These are phyloP conservation scores for Halocynthia aurantium DNA, from an alignment of 23 tunicate genomes.

Conservation along the genomic window DNA sequence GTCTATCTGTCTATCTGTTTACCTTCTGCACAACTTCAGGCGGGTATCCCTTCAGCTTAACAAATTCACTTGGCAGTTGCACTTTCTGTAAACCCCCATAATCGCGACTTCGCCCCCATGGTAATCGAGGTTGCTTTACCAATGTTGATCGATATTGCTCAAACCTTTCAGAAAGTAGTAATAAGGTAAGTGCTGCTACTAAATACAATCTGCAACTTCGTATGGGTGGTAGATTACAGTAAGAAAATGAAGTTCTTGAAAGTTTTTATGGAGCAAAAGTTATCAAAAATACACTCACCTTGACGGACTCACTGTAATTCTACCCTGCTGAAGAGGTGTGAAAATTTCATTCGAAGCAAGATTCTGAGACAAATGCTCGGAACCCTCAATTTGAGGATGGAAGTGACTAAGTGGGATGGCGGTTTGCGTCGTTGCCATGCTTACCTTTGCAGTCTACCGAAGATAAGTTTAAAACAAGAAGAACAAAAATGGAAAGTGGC, in stretches of 20 bases:
- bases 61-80: slow-evolving; percentile 70
- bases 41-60: slow-evolving; percentile 58
- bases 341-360: slow-evolving; percentile 72
- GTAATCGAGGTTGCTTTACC: slow-evolving; percentile 60
- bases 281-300: slow-evolving; percentile 34
- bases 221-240: neutral
- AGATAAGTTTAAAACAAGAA: too few species aligned
- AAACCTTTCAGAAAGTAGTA: slow-evolving; percentile 20
- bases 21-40: slow-evolving; percentile 92
- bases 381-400: slow-evolving; percentile 57
- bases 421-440: slow-evolving; percentile 68
- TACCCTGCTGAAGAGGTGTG: slow-evolving; percentile 61
- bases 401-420: slow-evolving; percentile 74
- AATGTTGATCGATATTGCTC: slow-evolving; percentile 46
- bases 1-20: neutral
- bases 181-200: neutral
- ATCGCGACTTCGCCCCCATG: slow-evolving; percentile 82
- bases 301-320: slow-evolving; percentile 69
- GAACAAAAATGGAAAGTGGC: too few species aligned
- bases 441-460: neutral
- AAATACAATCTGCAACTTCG: too few species aligned
- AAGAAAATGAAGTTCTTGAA: neutral
- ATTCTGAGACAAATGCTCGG: slow-evolving; percentile 73
- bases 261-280: neutral
- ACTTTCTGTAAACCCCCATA: slow-evolving; percentile 85